Conservation (phyloP, 2,888 invertebrate species). For the Euphydryas editha region DNA sequence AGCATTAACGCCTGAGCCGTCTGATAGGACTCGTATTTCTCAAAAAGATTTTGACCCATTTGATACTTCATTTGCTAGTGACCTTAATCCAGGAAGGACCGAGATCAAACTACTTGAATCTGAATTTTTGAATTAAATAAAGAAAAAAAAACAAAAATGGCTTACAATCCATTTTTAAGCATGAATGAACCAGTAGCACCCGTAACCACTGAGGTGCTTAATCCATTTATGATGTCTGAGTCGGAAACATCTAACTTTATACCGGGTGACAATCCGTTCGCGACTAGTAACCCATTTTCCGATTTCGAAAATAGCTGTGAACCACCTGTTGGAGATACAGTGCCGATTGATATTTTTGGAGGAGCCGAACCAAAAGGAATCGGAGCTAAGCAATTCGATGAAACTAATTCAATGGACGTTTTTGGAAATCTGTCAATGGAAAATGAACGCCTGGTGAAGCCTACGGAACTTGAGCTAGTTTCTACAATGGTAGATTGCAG, state of each 20-base stretch:
- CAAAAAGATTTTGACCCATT: slow-evolving; percentile 88
- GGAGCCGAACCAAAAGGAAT: slow-evolving; percentile 61
- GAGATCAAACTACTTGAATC: slow-evolving; percentile 91
- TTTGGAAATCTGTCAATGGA: slow-evolving; percentile 53
- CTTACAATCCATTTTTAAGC: slow-evolving; percentile 91
- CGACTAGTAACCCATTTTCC: slow-evolving; percentile 88
- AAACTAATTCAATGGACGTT: slow-evolving; percentile 50
- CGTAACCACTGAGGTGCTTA: slow-evolving; percentile 80
- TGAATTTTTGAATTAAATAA: slow-evolving; percentile 81
- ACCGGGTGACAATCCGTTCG: slow-evolving; percentile 88
- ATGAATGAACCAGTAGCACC: slow-evolving; percentile 85
- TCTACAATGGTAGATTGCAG: slow-evolving; percentile 58
- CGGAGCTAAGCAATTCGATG: slow-evolving; percentile 66
- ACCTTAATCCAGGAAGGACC: slow-evolving; percentile 89
- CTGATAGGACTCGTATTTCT: slow-evolving; percentile 54
- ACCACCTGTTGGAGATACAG: slow-evolving; percentile 68
- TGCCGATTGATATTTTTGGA: slow-evolving; percentile 74
- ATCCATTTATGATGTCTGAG: slow-evolving; percentile 87
- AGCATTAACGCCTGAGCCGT: slow-evolving; percentile 87
- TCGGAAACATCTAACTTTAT: slow-evolving; percentile 56
- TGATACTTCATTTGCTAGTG: slow-evolving; percentile 91
- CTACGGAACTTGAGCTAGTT: slow-evolving; percentile 70
- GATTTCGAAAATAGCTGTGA: slow-evolving; percentile 76
- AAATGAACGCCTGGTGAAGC: slow-evolving; percentile 59
- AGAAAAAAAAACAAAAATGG: slow-evolving; percentile 77